Conservation (phyloP, 2,797 vertebrate species). For the Liparis tanakae region DNA sequence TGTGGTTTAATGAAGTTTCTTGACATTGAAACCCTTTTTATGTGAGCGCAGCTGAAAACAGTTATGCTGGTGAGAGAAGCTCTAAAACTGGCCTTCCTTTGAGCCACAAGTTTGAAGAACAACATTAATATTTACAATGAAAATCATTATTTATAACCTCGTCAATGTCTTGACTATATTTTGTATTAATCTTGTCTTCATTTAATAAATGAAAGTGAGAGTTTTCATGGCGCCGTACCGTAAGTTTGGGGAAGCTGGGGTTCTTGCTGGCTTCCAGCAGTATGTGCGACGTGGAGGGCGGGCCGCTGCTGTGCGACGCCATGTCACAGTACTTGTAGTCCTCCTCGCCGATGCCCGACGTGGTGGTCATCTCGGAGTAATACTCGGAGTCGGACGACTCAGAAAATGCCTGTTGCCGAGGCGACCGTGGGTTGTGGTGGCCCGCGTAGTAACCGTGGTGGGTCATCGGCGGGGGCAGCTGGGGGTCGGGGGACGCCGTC, state of each 20-base stretch:
- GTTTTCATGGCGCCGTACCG: constrained; percentile 75
- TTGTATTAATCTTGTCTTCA: no score
- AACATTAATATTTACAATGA: no score
- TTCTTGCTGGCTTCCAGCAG: constrained; percentile 89
- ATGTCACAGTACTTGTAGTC: constrained; percentile 85
- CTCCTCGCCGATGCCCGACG: constrained; percentile 82
- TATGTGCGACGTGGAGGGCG: constrained; percentile 78
- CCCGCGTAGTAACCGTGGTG: constrained; percentile 84
- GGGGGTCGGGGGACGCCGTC: constrained; percentile 78
- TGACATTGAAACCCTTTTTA: no score
- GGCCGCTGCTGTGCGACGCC: constrained; percentile 59
- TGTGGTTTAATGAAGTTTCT: no score
- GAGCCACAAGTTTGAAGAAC: no score
- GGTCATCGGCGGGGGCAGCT: constrained; percentile 80
- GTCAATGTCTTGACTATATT: no score
- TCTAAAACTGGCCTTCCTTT: no score
- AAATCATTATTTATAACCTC: no score
- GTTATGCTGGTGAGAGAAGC: no score
- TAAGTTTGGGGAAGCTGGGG: constrained; percentile 88
- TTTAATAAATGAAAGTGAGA: no score
- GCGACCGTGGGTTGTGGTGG: constrained; percentile 68
- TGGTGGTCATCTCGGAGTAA: constrained; percentile 85
- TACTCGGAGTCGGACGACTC: constrained; percentile 87
- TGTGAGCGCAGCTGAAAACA: no score
- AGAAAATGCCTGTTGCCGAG: constrained; percentile 79